Percentiles rank a stretch among this genome's conserved stretches.
phyloP scores from a whole-genome alignment of 2,797 vertebrate genomes.

The Taeniopygia guttata region DNA sequence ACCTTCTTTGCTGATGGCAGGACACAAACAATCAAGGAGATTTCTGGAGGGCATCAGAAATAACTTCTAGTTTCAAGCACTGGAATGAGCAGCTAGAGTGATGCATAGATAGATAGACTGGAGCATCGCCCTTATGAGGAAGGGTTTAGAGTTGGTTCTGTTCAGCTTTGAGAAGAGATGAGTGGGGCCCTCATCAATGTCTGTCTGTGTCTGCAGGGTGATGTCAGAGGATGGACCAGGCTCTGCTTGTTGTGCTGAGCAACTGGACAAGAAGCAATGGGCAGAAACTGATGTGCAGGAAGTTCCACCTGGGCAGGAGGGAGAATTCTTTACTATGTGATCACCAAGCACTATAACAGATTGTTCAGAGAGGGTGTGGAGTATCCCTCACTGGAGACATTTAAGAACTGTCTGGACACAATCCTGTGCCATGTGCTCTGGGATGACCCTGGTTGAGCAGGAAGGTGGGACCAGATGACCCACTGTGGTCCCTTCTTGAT shows the following conservation, averaged over 20 bases:
- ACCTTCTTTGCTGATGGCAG: not conserved
- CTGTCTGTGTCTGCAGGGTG: not conserved
- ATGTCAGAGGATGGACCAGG: not conserved
- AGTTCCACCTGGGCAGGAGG: not conserved
- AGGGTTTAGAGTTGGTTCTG: not conserved
- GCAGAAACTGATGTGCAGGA: not conserved
- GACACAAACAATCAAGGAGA: not conserved
- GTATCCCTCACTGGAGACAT: not conserved
- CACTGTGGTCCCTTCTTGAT: not conserved
- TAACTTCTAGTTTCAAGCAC: not conserved
- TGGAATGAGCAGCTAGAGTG: not conserved
- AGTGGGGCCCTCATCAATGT: not conserved
- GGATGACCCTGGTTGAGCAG: not conserved
- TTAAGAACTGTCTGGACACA: not conserved
- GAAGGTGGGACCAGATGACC: not conserved
- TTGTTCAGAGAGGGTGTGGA: not conserved
- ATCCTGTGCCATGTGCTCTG: accelerated
- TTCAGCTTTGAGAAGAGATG: not conserved
- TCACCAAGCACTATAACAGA: not conserved
- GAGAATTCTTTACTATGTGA: not conserved
- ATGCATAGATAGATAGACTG: too few relatives aligned
- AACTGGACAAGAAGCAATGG: not conserved
- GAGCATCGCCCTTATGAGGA: not conserved
- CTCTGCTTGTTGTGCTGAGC: accelerated
- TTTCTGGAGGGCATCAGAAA: not conserved